Conservation (phyloP, 2,888 invertebrate species). For the Megastigmus dorsalis region DNA sequence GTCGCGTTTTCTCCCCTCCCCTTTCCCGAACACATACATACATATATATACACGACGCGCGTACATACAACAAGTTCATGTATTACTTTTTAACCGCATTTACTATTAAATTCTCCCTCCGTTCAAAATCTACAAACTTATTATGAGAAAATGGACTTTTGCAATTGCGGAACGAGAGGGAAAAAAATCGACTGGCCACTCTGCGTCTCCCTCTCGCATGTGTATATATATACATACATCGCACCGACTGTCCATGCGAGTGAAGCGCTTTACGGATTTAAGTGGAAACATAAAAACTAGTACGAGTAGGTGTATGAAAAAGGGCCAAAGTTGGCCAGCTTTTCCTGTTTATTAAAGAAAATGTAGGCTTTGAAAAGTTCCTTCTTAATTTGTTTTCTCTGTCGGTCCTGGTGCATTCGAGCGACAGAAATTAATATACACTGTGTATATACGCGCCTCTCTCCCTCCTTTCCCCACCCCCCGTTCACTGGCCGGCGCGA, state of each 20-base stretch:
- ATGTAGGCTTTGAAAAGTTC: slow-evolving; percentile 15
- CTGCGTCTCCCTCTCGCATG: background rate
- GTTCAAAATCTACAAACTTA: slow-evolving; percentile 33
- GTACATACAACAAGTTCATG: background rate
- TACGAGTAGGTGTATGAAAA: background rate
- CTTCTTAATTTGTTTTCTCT: background rate
- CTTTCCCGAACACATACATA: background rate
- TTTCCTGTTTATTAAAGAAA: slow-evolving; percentile 1
- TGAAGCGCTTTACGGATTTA: background rate
- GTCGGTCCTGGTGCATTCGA: slow-evolving; percentile 10
- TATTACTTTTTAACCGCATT: slow-evolving; percentile 28
- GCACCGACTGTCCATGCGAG: background rate
- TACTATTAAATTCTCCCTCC: slow-evolving; percentile 18
- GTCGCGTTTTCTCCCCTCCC: background rate
- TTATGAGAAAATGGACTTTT: slow-evolving; percentile 9
- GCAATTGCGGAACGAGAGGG: background rate
- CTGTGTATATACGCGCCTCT: background rate
- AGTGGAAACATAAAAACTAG: background rate
- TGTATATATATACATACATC: background rate
- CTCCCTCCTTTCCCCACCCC: no score
- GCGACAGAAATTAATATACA: slow-evolving; percentile 49
- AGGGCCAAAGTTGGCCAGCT: background rate
- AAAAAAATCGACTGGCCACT: background rate
- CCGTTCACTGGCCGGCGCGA: background rate
- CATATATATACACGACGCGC: background rate